phyloP scores from a whole-genome alignment of 2,797 vertebrate species.

The Vespertilio murinus region DNA sequence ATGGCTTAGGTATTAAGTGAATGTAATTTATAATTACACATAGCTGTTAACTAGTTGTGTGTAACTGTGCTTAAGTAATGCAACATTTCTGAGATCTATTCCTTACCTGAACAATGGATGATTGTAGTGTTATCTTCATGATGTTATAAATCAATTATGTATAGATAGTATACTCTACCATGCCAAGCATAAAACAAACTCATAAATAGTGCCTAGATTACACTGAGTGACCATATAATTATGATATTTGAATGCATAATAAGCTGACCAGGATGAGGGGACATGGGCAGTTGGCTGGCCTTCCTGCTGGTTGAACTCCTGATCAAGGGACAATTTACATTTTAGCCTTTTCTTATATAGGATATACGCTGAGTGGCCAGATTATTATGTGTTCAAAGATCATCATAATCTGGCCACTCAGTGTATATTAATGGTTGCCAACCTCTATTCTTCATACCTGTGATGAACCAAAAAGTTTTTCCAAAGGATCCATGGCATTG shows the following conservation, averaged over 20 bases:
- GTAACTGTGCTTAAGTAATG: not conserved
- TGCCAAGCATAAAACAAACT: not conserved
- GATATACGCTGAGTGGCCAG: too few species aligned
- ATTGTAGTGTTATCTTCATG: not conserved
- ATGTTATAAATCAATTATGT: not conserved
- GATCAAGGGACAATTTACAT: too few species aligned
- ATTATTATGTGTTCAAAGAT: too few species aligned
- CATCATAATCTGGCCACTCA: too few species aligned
- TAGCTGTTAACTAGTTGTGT: not conserved
- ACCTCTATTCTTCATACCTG: too few species aligned
- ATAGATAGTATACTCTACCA: not conserved
- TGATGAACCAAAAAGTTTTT: not conserved
- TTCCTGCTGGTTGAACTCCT: too few species aligned
- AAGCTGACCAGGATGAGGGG: too few species aligned
- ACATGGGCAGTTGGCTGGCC: too few species aligned
- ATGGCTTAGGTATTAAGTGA: slow-evolving; percentile 38
- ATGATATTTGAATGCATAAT: too few species aligned
- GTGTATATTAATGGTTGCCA: not conserved
- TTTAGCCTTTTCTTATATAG: too few species aligned
- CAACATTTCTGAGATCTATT: slow-evolving; percentile 24
- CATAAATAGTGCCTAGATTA: not conserved
- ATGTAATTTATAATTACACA: slow-evolving; percentile 5
- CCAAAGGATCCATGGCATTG: not conserved
- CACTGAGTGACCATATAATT: too few species aligned
- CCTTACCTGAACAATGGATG: not conserved